Evolutionary conservation across 2,888 invertebrate species (phyloP).

Genomic region (Xylota sylvarum): DNA sequence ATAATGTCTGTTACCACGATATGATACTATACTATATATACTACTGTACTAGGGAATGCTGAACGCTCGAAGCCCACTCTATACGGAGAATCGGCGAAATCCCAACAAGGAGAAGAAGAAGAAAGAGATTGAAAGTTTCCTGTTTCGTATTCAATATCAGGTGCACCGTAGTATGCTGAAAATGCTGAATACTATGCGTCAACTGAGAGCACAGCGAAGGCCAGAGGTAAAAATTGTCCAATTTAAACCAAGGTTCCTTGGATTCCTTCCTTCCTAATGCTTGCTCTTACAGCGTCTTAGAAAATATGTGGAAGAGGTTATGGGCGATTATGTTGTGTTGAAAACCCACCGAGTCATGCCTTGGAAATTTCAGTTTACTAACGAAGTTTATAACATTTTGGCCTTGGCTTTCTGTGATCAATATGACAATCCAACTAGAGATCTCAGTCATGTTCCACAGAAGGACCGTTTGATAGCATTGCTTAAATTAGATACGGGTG

Average conservation of each 20-base stretch:
- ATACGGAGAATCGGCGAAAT: conserved; percentile 80
- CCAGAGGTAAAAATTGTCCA: conserved; percentile 76
- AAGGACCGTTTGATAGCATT: background rate
- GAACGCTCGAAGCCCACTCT: conserved; percentile 82
- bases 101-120: conserved; percentile 78
- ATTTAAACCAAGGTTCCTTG: too few relatives aligned
- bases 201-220: conserved; percentile 78
- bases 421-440: conserved; percentile 15
- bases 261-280: too few relatives aligned
- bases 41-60: conserved; percentile 81
- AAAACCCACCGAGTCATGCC: conserved; percentile 80
- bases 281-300: conserved; percentile 71
- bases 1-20: background rate
- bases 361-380: conserved; percentile 79
- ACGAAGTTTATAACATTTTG: conserved; percentile 80
- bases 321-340: conserved; percentile 78
- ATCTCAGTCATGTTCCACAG: background rate
- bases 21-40: background rate
- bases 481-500: background rate
- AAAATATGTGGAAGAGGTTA: conserved; percentile 77
- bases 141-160: conserved; percentile 81
- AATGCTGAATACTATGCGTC: conserved; percentile 79
- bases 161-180: conserved; percentile 81
- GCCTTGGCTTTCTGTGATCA: conserved; percentile 78
- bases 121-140: conserved; percentile 78